Base-by-base conservation (phyloP, 2,797 vertebrate species). In the Lateolabrax maculatus region DNA sequence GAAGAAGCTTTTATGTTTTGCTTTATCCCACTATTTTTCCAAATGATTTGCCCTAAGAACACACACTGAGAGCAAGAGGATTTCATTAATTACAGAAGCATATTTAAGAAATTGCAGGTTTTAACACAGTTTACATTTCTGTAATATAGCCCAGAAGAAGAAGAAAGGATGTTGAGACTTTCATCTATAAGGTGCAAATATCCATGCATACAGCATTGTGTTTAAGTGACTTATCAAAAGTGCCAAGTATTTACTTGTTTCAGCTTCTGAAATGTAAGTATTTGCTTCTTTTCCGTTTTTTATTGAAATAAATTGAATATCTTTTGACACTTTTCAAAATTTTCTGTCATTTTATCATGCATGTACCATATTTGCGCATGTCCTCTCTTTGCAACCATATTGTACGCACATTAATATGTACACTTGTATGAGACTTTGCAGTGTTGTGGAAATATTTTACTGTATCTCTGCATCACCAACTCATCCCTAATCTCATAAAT, bases 401-500 rank as follows among this genome's bases (percentile, higher is more conserved):
- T 25, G 1, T 36, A 25, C 3, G 10, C 23, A 2, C 44, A 44
- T n/a, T 4, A 23, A n/a, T 10, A 27, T 55, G 1, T 9, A n/a
- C 6, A 36, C 31, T 41, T 46, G 19, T 64, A 34, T 21, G 8
- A 15, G 34, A 43, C 25, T 58, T 49, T 39, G 15, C 29, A 41
- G 41, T 36, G 6, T 15, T 52, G 6, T 64, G 6, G 46, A 46
- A 57, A 13, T 73, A 9, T 68, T 36, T 31, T 36, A n/a, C 25
- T 39, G 21, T 55, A 19, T 58, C 25, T 43, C 53, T 66, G 12
- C 19, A 57, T 76, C 34, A 70, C 49, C 68, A 51, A 49, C 57
- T 68, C 63, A 6, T 60, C 61, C 71, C 31, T 82, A 67, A 84
- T 81, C 80, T 77, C 48, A 25, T 62, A 29, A 75, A 85, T 75